Evolutionary conservation across 2,888 invertebrate genomes (phyloP).

Genomic region (Diadromus collaris): DNA sequence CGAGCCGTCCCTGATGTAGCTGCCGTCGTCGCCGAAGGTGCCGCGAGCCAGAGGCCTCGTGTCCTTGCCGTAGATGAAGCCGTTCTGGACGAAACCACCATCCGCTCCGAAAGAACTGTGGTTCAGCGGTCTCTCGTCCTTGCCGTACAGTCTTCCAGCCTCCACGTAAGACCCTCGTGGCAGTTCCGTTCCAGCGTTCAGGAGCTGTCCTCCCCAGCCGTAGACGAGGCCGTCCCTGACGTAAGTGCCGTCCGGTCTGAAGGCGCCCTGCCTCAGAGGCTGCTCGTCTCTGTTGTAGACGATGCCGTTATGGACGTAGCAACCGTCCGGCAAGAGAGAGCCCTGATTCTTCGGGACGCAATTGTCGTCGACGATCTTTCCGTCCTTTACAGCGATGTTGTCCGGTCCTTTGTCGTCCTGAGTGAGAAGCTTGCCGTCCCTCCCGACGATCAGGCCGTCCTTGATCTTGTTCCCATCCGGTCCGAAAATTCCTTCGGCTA

Average conservation of each 20-base stretch:
- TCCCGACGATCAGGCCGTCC: slow-evolving; percentile 74
- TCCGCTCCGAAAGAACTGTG: slow-evolving; percentile 75
- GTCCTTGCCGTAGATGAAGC: slow-evolving; percentile 74
- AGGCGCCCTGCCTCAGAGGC: slow-evolving; percentile 75
- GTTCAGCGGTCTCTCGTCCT: slow-evolving; percentile 74
- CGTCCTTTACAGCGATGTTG: slow-evolving; percentile 73
- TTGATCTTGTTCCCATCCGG: slow-evolving; percentile 76
- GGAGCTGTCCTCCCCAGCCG: slow-evolving; percentile 76
- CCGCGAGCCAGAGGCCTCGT: slow-evolving; percentile 73
- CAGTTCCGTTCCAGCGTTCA: slow-evolving; percentile 74
- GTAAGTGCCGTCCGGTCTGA: slow-evolving; percentile 75
- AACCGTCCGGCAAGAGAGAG: slow-evolving; percentile 75
- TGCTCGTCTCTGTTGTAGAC: slow-evolving; percentile 72
- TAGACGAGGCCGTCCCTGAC: slow-evolving; percentile 76
- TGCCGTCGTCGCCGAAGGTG: slow-evolving; percentile 75
- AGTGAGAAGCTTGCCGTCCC: slow-evolving; percentile 74
- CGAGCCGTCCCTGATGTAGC: slow-evolving; percentile 74
- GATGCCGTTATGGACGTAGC: slow-evolving; percentile 75
- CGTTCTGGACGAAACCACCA: slow-evolving; percentile 75
- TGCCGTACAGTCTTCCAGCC: slow-evolving; percentile 75
- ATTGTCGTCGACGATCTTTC: slow-evolving; percentile 74
- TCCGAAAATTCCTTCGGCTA: slow-evolving; percentile 74
- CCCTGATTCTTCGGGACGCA: slow-evolving; percentile 73
- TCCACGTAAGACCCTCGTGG: slow-evolving; percentile 73
- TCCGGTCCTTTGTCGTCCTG: slow-evolving; percentile 77